These are phyloP conservation scores for Perdix hodgsoniae DNA, from an alignment of 2,797 vertebrate genomes.

Conservation along the genomic window DNA sequence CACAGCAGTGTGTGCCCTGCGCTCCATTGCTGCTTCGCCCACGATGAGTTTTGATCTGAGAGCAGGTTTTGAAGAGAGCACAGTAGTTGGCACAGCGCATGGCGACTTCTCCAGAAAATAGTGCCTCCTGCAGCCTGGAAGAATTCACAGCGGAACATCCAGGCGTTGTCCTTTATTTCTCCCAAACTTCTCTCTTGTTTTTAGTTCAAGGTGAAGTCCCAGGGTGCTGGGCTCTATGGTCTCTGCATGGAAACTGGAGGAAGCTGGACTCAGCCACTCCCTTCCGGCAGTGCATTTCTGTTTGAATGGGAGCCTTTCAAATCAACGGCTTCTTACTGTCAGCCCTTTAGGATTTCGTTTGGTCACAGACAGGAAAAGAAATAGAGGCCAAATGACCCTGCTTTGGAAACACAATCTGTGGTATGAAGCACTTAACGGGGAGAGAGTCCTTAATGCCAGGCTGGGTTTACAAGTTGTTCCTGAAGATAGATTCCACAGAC, in stretches of 20 bases:
- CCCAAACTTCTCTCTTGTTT: background rate
- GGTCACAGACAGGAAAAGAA: background rate
- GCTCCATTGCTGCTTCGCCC: background rate
- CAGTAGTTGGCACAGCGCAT: background rate
- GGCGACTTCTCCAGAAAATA: background rate
- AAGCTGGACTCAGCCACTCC: background rate
- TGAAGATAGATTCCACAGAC: background rate
- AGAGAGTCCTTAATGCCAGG: background rate
- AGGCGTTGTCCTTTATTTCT: background rate
- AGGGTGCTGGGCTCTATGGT: background rate
- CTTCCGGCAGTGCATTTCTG: accelerated
- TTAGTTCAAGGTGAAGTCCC: background rate
- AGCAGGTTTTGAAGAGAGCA: background rate
- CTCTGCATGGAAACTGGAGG: background rate
- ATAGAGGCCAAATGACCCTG: background rate
- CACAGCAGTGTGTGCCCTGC: accelerated
- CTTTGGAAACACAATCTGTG: background rate
- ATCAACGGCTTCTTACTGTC: background rate
- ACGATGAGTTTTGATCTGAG: background rate
- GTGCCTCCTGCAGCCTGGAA: background rate
- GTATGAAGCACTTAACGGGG: background rate
- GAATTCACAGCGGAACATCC: background rate
- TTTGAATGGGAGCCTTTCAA: background rate
- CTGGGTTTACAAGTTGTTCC: background rate
- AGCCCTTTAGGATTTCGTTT: background rate